These are phyloP conservation scores for Drosophila limbata DNA, from an alignment of 2,888 invertebrate species.

Conservation along the genomic window DNA sequence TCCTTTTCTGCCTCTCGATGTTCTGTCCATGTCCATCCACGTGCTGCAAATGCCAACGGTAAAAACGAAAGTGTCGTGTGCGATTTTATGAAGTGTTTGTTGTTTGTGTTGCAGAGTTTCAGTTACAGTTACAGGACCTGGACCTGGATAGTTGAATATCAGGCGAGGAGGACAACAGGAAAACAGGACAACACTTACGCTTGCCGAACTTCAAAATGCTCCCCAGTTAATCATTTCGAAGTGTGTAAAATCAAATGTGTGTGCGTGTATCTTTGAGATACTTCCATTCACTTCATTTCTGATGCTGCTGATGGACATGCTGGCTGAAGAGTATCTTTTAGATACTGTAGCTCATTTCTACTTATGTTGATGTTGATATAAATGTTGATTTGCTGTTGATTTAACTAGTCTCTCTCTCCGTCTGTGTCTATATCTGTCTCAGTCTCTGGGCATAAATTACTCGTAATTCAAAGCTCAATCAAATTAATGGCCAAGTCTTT, in stretches of 20 bases:
- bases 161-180: constrained; percentile 6
- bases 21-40: constrained; percentile 43
- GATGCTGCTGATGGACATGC: neutral
- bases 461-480: constrained; percentile 51
- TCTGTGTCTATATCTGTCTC: constrained; percentile 3
- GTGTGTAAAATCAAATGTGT: constrained; percentile 80
- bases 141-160: neutral
- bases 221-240: constrained; percentile 83
- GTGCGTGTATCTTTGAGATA: constrained; percentile 46
- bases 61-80: constrained; percentile 75
- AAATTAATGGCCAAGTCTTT: constrained; percentile 45
- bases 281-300: constrained; percentile 17
- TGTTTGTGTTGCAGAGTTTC: constrained; percentile 18
- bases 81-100: constrained; percentile 82
- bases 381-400: constrained; percentile 24
- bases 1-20: neutral
- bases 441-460: constrained; percentile 48
- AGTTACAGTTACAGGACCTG: constrained; percentile 22
- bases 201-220: constrained; percentile 81
- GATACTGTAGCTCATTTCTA: constrained; percentile 2
- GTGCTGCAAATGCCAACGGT: constrained; percentile 71
- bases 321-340: constrained; percentile 2
- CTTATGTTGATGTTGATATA: constrained; percentile 22
- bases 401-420: neutral
- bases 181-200: constrained; percentile 61